phyloP scores from a whole-genome alignment of 2,113 vertebrate species.

The Malurus elegans region DNA sequence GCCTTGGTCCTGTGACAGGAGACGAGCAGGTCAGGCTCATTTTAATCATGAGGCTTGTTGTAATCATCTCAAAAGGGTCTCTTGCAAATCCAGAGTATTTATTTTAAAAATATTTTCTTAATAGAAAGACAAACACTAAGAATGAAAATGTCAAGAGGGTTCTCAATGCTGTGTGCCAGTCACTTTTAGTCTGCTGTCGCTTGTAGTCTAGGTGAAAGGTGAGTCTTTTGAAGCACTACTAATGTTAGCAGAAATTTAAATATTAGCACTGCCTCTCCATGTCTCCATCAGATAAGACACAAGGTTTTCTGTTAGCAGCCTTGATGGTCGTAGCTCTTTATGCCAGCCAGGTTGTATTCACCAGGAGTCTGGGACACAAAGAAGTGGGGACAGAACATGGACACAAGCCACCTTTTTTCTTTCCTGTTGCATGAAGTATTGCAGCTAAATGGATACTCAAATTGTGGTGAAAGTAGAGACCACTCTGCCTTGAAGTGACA shows the following conservation, averaged over 20 bases:
- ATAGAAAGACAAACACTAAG: slow-evolving; percentile 17
- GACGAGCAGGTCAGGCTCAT: accelerated
- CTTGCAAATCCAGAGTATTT: background rate
- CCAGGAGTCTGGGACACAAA: background rate
- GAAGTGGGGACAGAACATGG: background rate
- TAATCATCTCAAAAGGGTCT: background rate
- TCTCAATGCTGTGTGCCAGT: background rate
- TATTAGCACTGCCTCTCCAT: slow-evolving; percentile 34
- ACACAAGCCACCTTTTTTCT: background rate
- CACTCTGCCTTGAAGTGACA: background rate
- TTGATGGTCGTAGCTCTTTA: background rate
- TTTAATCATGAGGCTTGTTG: background rate
- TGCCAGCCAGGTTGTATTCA: background rate
- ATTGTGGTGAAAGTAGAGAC: background rate
- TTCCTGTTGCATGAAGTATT: background rate
- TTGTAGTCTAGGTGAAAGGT: background rate
- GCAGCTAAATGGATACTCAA: background rate
- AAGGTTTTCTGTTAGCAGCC: background rate
- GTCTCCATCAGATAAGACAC: background rate
- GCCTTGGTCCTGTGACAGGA: background rate
- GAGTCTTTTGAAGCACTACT: background rate
- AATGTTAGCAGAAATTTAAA: slow-evolving; percentile 29
- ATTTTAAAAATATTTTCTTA: background rate
- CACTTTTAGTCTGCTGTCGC: background rate
- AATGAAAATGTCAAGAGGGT: slow-evolving; percentile 19